A percentile compares a stretch with the other conserved stretches of the same genome.
These are phyloP conservation scores for Dicrostonyx torquatus DNA, from an alignment of 2,797 vertebrate genomes.

Conservation along the genomic window DNA sequence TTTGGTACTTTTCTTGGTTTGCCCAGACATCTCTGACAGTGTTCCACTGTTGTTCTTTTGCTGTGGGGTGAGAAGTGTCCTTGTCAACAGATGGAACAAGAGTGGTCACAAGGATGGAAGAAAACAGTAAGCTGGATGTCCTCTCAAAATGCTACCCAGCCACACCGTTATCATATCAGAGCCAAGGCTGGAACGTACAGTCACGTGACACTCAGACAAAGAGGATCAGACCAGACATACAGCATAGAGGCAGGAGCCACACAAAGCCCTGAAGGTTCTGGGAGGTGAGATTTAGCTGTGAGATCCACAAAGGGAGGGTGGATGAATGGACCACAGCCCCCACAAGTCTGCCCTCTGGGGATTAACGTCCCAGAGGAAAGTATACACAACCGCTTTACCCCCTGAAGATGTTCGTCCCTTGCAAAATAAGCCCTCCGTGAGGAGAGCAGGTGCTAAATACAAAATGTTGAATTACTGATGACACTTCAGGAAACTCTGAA, in stretches of 20 bases:
- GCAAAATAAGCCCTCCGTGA: neutral
- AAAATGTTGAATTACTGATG: slow-evolving; percentile 61
- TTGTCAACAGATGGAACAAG: neutral
- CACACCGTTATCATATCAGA: neutral
- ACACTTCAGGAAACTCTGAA: slow-evolving; percentile 42
- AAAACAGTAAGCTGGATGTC: neutral
- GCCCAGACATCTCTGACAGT: neutral
- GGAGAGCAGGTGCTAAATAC: slow-evolving; percentile 17
- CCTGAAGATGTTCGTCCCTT: neutral
- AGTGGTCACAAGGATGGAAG: neutral
- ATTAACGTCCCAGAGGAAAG: slow-evolving; percentile 24
- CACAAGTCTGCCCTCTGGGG: neutral
- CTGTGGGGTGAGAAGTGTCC: neutral
- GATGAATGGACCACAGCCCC: neutral
- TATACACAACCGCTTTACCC: neutral
- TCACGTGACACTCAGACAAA: neutral
- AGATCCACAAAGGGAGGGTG: too few species aligned
- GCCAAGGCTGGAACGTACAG: neutral
- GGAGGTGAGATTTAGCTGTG: neutral
- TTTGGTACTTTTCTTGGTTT: neutral
- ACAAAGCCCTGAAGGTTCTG: neutral
- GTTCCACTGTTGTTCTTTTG: neutral
- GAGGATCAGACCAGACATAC: neutral
- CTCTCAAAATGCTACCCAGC: neutral
- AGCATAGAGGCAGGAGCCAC: neutral